These are phyloP conservation scores for Blastobasis adustella DNA, from an alignment of 2,888 invertebrate species.

Conservation along the genomic window DNA sequence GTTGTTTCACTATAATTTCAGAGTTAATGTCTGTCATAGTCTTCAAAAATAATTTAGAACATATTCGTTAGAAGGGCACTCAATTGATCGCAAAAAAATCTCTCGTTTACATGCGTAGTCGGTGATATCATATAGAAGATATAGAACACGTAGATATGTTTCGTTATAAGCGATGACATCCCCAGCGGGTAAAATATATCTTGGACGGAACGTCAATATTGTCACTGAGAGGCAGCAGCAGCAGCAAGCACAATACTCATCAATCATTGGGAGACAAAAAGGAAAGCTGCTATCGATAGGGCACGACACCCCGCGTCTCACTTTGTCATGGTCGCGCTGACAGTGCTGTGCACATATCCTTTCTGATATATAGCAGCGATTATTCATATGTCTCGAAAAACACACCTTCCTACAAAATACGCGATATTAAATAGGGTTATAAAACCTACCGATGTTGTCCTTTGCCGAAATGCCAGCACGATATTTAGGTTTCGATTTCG, in stretches of 20 bases:
- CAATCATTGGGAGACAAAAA: conserved; percentile 60
- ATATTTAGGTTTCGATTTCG: neutral
- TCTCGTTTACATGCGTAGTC: too few species aligned
- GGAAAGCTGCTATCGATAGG: conserved; percentile 44
- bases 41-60: neutral
- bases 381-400: too few species aligned
- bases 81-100: too few species aligned
- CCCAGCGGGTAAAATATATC: conserved; percentile 23
- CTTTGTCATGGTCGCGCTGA: conserved; percentile 33
- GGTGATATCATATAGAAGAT: neutral
- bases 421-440: too few species aligned
- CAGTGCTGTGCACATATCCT: conserved; percentile 5
- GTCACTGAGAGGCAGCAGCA: conserved; percentile 32
- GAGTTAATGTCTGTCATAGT: too few species aligned
- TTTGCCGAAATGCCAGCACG: neutral
- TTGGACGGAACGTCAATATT: conserved; percentile 33
- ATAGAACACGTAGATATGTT: neutral
- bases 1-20: neutral
- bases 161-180: conserved; percentile 12
- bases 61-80: neutral
- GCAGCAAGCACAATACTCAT: conserved; percentile 37
- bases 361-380: too few species aligned
- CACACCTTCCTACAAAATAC: too few species aligned
- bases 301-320: conserved; percentile 39
- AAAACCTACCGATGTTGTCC: too few species aligned